Evolutionary conservation across 2,888 invertebrate genomes (phyloP).

Genomic region (Hypselothyrea guttata): DNA sequence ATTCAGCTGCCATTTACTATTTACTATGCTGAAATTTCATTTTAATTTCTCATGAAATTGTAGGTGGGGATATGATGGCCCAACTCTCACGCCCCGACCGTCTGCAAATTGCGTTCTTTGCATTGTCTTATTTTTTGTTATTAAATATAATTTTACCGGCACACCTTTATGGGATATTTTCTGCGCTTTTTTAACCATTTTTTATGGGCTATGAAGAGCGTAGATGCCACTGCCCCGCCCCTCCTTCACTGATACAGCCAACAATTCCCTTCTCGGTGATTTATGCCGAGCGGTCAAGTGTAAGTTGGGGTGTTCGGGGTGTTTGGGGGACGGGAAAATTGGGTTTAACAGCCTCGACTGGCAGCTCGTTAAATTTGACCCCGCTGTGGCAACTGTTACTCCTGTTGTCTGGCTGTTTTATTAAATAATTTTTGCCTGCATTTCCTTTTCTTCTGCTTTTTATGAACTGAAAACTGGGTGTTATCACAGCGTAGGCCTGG

Average conservation of each 20-base stretch:
- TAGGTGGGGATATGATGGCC: not conserved
- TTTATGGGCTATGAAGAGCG: slow-evolving; percentile 52
- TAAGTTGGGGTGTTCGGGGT: slow-evolving; percentile 59
- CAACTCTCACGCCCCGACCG: slow-evolving; percentile 4
- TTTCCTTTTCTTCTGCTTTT: slow-evolving; percentile 36
- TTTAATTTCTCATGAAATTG: too few species aligned
- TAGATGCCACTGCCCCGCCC: slow-evolving; percentile 27
- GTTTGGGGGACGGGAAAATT: slow-evolving; percentile 66
- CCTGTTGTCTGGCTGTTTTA: slow-evolving; percentile 55
- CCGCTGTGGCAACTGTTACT: slow-evolving; percentile 36
- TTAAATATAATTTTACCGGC: slow-evolving; percentile 65
- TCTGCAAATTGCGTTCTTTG: slow-evolving; percentile 29
- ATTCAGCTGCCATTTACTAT: not conserved
- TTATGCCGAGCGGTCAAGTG: slow-evolving; percentile 76
- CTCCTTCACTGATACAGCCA: slow-evolving; percentile 8
- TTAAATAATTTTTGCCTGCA: slow-evolving; percentile 63
- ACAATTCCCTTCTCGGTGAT: slow-evolving; percentile 48
- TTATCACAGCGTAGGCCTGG: slow-evolving; percentile 42
- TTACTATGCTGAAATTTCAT: not conserved
- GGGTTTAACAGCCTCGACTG: slow-evolving; percentile 67
- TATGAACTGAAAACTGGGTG: slow-evolving; percentile 59
- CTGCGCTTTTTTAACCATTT: slow-evolving; percentile 34
- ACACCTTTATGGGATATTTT: slow-evolving; percentile 53
- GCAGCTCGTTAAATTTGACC: slow-evolving; percentile 71
- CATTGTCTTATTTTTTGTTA: slow-evolving; percentile 71